Evolutionary conservation across 2,797 vertebrate genomes (phyloP), one percentile per base, ranked within the genome.

Genomic region (Gymnoscopelus microlampas): DNA sequence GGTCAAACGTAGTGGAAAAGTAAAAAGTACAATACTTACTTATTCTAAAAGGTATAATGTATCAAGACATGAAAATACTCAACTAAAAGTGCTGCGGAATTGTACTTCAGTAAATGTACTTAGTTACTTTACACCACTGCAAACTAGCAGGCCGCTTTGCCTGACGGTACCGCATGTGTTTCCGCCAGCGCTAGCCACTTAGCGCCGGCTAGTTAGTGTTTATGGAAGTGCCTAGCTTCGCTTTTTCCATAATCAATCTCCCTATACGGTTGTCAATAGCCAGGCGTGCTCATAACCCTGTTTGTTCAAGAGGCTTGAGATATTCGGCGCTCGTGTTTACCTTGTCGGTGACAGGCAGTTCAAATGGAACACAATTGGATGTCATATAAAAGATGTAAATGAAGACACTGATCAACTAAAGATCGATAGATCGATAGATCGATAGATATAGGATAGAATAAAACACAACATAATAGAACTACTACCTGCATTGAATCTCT

Each of bases 261-360:
- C 56, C 51, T 12, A 11, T 51, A 49, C 3, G 15, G 8, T 35
- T 55, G 26, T 63, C 62, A 50, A 24, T 19, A 63, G 49, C 48
- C 9, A 15, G 2, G 39, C 4, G 49, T 29, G 24, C 50, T 15
- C 13, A 29, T 13, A 13, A 3, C 26, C 26, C 44, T n/a, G 59
- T 24, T 13, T 55, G 8, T 8, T 63, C 55, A 67, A 3, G 44
- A 59, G 26, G 11, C 26, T 57, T 50, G 39, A 44, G 62, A 53
- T 59, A 23, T 39, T 14, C 13, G 44, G 44, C 15, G 29, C 65
- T 54, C 23, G 19, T 76, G 74, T 70, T 70, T 70, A 57, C 50
- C 61, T 54, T 24, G 5, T 26, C 51, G 55, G 7, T 44, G 47
- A 48, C 19, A 63, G 12, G n/a, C 15, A 39, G 48, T 59, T 13